Conservation (phyloP, 1,140 invertebrate genomes). For the Zaprionus taronus region DNA sequence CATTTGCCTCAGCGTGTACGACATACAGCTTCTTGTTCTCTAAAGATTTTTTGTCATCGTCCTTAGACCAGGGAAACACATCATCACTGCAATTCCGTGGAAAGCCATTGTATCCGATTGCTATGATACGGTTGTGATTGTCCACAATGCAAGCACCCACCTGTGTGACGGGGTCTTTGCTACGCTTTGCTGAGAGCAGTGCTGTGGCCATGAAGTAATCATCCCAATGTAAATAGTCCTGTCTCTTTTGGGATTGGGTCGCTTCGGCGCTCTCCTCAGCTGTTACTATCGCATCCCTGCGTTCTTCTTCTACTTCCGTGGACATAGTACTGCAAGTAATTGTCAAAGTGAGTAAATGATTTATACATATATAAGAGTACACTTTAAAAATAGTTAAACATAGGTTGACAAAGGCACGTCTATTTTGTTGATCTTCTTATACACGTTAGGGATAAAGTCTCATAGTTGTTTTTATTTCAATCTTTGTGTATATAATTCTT, state of each 20-base stretch:
- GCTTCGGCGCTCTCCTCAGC: neutral
- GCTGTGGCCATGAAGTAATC: slow-evolving; percentile 97
- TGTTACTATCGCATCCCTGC: neutral
- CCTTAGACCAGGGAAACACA: slow-evolving; percentile 93
- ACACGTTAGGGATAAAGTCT: neutral
- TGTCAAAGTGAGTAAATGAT: neutral
- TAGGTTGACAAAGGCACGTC: neutral
- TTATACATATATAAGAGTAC: neutral
- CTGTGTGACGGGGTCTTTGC: slow-evolving; percentile 96
- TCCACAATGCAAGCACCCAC: slow-evolving; percentile 97
- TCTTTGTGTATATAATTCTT: slow-evolving; percentile 54
- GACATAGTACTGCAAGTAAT: slow-evolving; percentile 50
- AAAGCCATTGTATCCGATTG: slow-evolving; percentile 98
- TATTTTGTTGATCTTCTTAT: neutral
- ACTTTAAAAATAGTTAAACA: neutral
- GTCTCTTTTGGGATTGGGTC: slow-evolving; percentile 44
- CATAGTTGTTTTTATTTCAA: neutral
- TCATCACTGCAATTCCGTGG: slow-evolving; percentile 95
- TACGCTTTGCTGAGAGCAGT: slow-evolving; percentile 92
- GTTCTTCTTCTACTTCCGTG: neutral
- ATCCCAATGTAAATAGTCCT: slow-evolving; percentile 86
- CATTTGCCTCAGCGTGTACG: slow-evolving; percentile 98
- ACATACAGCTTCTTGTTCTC: slow-evolving; percentile 95
- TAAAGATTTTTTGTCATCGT: slow-evolving; percentile 83
- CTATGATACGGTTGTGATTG: slow-evolving; percentile 94